phyloP scores from a whole-genome alignment of 2,113 vertebrate species.

The Elaphurus davidianus region DNA sequence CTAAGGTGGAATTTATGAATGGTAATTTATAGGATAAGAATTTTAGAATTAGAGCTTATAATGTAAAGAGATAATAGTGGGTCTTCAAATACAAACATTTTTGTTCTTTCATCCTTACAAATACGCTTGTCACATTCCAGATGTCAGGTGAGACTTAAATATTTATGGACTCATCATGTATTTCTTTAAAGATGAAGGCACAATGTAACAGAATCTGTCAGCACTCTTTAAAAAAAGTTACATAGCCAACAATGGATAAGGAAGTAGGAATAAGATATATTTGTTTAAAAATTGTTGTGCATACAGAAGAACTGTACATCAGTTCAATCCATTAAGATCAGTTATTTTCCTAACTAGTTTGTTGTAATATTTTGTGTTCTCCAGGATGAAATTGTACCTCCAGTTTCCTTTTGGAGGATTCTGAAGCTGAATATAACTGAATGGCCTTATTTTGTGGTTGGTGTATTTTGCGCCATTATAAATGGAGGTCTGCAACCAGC shows the following conservation, averaged over 20 bases:
- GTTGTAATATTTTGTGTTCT: constrained; percentile 17
- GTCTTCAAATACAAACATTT: not conserved
- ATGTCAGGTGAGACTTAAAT: not conserved
- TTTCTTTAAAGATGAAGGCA: not conserved
- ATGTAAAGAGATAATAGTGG: not conserved
- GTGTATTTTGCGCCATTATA: constrained; percentile 85
- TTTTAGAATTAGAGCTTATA: constrained; percentile 31
- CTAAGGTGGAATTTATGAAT: not conserved
- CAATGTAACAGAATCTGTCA: not conserved
- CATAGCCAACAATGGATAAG: not conserved
- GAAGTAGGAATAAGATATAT: not conserved
- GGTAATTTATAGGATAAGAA: not conserved
- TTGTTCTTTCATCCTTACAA: not conserved
- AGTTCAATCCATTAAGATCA: not conserved
- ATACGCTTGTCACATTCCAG: not conserved
- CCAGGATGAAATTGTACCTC: constrained; percentile 85
- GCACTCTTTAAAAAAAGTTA: not conserved
- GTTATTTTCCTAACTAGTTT: not conserved
- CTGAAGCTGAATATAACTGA: constrained; percentile 89
- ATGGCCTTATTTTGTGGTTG: constrained; percentile 92
- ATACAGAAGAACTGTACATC: not conserved
- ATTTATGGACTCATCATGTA: not conserved
- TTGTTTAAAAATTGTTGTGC: not conserved
- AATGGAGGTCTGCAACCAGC: constrained; percentile 92
- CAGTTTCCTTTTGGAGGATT: constrained; percentile 88